Percentiles rank a stretch among this genome's conserved stretches.
Conservation (phyloP, 2,888 invertebrate genomes). For the Hipparchia semele region DNA sequence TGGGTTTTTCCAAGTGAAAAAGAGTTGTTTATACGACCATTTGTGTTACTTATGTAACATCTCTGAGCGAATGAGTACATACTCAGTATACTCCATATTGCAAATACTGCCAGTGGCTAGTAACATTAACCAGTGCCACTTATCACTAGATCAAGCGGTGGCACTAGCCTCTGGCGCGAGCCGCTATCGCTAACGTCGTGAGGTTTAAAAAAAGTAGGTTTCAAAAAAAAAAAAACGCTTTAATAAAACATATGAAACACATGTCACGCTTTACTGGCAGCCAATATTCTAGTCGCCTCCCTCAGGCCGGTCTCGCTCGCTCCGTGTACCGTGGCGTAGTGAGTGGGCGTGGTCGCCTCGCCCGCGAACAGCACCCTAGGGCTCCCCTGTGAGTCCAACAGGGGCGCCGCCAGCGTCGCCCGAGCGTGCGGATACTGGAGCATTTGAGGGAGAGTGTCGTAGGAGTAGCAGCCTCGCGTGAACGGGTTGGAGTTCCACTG, state of each 20-base stretch:
- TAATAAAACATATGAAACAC: neutral
- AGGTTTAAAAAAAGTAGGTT: no score
- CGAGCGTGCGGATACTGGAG: slow-evolving; percentile 76
- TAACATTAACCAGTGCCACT: no score
- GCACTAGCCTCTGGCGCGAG: no score
- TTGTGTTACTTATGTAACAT: no score
- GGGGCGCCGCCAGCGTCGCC: slow-evolving; percentile 81
- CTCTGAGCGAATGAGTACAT: no score
- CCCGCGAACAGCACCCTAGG: slow-evolving; percentile 84
- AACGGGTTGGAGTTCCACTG: slow-evolving; percentile 87
- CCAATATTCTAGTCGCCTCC: slow-evolving; percentile 76
- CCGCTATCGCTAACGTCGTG: no score
- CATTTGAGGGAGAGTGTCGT: slow-evolving; percentile 73
- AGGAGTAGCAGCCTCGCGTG: slow-evolving; percentile 89
- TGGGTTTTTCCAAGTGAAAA: no score
- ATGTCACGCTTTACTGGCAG: neutral
- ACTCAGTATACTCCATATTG: no score
- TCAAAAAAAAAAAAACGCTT: neutral
- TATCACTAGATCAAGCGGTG: no score
- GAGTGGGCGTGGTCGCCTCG: slow-evolving; percentile 80
- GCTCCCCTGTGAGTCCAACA: slow-evolving; percentile 68
- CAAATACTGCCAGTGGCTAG: no score
- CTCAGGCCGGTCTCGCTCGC: slow-evolving; percentile 86
- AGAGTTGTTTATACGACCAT: no score
- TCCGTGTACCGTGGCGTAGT: slow-evolving; percentile 88